phyloP scores from a whole-genome alignment of 2,888 invertebrate genomes.

The Clunio marinus region DNA sequence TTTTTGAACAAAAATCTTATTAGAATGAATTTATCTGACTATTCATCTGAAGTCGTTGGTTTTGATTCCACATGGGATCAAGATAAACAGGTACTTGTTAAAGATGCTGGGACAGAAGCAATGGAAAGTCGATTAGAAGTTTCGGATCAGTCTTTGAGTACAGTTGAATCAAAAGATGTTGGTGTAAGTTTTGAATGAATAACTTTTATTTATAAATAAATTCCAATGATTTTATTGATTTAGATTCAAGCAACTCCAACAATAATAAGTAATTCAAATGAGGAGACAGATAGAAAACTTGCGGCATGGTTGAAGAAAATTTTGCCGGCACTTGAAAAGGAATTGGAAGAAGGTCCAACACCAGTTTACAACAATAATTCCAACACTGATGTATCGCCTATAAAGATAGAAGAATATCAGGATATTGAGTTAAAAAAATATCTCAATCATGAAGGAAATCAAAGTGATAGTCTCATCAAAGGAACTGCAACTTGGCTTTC shows the following conservation, averaged over 20 bases:
- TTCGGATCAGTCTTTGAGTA: constrained; percentile 26
- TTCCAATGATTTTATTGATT: background rate
- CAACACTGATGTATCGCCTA: background rate
- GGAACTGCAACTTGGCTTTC: constrained; percentile 49
- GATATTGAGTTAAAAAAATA: background rate
- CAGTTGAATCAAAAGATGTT: constrained; percentile 42
- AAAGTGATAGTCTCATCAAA: constrained; percentile 42
- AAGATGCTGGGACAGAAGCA: constrained; percentile 46
- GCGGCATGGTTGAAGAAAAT: constrained; percentile 53
- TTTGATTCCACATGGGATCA: constrained; percentile 52
- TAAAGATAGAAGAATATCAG: constrained; percentile 18
- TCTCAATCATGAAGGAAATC: background rate
- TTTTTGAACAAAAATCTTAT: background rate
- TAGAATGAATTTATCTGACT: constrained; percentile 43
- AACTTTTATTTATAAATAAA: background rate
- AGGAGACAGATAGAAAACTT: constrained; percentile 51
- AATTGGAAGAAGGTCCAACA: constrained; percentile 50
- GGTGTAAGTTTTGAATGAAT: constrained; percentile 40
- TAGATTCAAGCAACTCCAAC: constrained; percentile 24
- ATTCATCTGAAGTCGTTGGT: constrained; percentile 52
- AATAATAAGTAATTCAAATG: constrained; percentile 23
- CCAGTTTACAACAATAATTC: constrained; percentile 42
- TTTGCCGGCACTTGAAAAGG: constrained; percentile 52
- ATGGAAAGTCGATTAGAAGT: constrained; percentile 44
- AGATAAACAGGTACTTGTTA: constrained; percentile 48